Conservation (phyloP, 2,888 invertebrate species). For the Acronicta leporina region DNA sequence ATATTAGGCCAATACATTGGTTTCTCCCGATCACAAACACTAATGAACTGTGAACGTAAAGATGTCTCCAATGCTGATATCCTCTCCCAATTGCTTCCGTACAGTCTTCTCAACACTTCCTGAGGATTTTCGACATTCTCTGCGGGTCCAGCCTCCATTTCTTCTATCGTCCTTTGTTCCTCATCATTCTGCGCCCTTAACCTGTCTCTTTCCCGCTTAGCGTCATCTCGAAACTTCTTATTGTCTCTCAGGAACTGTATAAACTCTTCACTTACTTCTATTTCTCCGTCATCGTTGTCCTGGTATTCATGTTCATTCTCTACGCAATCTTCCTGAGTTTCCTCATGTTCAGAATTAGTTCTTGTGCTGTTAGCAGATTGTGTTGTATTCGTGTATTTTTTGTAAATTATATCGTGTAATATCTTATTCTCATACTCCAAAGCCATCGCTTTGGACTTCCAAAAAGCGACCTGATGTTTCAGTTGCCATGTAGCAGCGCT, state of each 20-base stretch:
- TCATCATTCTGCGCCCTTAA: conserved; percentile 59
- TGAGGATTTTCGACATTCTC: conserved; percentile 65
- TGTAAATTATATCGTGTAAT: conserved; percentile 84
- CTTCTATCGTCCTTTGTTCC: conserved; percentile 48
- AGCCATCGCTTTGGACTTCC: conserved; percentile 89
- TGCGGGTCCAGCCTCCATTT: conserved; percentile 59
- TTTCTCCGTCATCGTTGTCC: conserved; percentile 54
- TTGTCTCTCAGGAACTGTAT: conserved; percentile 90
- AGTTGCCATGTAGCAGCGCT: conserved; percentile 84
- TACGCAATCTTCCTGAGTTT: conserved; percentile 47
- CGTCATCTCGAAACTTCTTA: conserved; percentile 85
- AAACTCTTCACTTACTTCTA: conserved; percentile 91
- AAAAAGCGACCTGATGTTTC: conserved; percentile 89
- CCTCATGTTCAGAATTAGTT: conserved; percentile 25
- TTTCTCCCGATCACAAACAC: conserved; percentile 89
- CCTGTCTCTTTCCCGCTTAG: conserved; percentile 69
- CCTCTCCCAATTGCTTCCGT: conserved; percentile 90
- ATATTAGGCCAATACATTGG: conserved; percentile 93
- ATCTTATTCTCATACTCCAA: conserved; percentile 89
- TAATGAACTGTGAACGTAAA: conserved; percentile 90
- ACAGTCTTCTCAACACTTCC: conserved; percentile 86
- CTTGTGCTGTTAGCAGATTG: conserved; percentile 21
- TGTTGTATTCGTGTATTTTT: conserved; percentile 59
- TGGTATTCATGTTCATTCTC: conserved; percentile 55
- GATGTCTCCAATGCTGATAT: conserved; percentile 93